Base-by-base conservation (phyloP, 2,797 vertebrate genomes). In the Yasuhikotakia modesta region DNA sequence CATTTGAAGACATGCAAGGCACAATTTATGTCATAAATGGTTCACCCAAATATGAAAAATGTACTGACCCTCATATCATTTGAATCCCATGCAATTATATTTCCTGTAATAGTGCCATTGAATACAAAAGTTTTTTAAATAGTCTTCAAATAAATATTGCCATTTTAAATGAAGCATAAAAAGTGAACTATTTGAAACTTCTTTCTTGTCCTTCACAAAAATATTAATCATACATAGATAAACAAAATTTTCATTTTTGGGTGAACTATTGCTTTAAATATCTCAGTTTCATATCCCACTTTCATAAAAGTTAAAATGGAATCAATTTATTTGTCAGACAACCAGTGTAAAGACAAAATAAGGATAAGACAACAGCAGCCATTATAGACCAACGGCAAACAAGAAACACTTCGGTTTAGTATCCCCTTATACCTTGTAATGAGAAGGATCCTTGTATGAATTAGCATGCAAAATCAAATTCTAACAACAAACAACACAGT, bases 401-500 rank as follows among this genome's bases (percentile, higher is more conserved):
- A 45, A 66, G n/a, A 64, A 79, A 16, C 57, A 80, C 57, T 27
- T 50, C 52, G 72, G 48, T 77, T 50, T 32, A 66, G 39, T 73
- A 85, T 76, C 70, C 70, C 43, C 24, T 22, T 57, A 86, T 95
- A 96, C 95, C 95, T 95, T 93, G 86, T 93, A 93, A 79, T 91
- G 91, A 81, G 91, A 90, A 7, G 85, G 88, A 87, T 95, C 93
- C 94, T 93, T 95, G 91, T 95, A 95, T 13, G 92, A 91, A 89
- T 87, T 91, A 87, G 90, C 91, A 92, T 95, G 93, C 88, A 96
- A 95, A 92, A 96, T 93, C 82, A 94, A 91, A 92, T 96, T 95
- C 95, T 97, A 92, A 90, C 93, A 88, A 90, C 73, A 93, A 93
- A 90, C 85, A 77, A 83, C 79, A 63, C 72, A 69, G 66, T 30